These are phyloP conservation scores for Saccostrea glomerata DNA, from an alignment of 1,140 invertebrate genomes.

Conservation along the genomic window DNA sequence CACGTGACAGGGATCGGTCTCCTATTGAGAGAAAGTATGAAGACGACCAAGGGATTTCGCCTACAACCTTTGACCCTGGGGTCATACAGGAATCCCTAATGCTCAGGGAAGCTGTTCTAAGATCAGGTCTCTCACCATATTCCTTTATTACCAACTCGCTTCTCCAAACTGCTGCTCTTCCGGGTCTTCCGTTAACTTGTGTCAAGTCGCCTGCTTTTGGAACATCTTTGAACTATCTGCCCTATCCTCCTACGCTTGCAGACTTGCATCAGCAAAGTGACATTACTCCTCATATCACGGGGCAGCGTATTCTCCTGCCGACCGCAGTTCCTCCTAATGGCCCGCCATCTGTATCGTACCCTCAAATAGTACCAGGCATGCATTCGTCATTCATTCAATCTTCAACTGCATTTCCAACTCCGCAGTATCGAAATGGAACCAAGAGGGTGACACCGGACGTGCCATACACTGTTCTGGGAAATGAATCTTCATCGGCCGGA, in stretches of 20 bases:
- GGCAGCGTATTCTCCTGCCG: background rate
- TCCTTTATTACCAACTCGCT: background rate
- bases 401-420: slow-evolving; percentile 6
- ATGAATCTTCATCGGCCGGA: background rate
- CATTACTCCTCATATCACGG: background rate
- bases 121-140: background rate
- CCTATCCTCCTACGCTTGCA: background rate
- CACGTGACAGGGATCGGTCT: background rate
- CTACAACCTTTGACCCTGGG: background rate
- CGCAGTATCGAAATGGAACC: background rate
- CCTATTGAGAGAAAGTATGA: background rate
- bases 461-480: background rate
- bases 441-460: background rate
- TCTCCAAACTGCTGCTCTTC: slow-evolving; percentile 1
- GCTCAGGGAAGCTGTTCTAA: background rate
- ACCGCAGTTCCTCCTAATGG: background rate
- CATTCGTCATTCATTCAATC: background rate
- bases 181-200: background rate
- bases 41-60: background rate
- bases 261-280: slow-evolving; percentile 1
- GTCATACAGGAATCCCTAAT: slow-evolving; percentile 10
- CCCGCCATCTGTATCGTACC: background rate
- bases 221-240: background rate
- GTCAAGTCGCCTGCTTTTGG: slow-evolving; percentile 21
- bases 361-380: background rate